Percentiles rank a stretch among this genome's conserved stretches.
Evolutionary conservation across 2,888 invertebrate genomes (phyloP).

Genomic region (Erpobdella octoculata): DNA sequence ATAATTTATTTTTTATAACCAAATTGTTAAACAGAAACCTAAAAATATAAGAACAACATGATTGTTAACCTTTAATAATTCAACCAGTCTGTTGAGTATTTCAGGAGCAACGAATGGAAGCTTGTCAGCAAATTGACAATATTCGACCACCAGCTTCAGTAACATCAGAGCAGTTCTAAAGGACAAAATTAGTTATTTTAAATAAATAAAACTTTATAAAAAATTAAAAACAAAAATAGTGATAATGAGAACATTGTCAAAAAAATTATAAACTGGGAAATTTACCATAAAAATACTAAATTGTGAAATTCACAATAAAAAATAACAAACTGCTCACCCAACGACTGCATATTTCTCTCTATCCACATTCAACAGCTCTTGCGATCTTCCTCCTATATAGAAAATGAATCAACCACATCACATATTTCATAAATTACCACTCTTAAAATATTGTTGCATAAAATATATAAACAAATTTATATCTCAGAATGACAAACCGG

Average conservation of each 20-base stretch:
- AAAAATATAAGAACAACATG: not conserved
- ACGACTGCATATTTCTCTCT: constrained; percentile 54
- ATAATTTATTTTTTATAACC: not conserved
- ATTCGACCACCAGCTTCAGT: constrained; percentile 81
- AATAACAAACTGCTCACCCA: constrained; percentile 50
- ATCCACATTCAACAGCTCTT: constrained; percentile 48
- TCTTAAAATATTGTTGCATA: not conserved
- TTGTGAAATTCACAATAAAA: no score
- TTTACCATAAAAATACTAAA: no score
- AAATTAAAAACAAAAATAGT: not conserved
- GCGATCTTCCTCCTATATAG: constrained; percentile 40
- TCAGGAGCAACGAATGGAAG: constrained; percentile 71
- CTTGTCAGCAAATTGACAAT: constrained; percentile 71
- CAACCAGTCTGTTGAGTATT: constrained; percentile 75
- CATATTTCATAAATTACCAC: no score
- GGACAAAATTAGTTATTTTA: constrained; percentile 10
- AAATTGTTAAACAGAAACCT: not conserved
- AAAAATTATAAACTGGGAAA: not conserved
- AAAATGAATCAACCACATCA: not conserved
- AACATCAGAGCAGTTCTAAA: constrained; percentile 70
- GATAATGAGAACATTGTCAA: not conserved
- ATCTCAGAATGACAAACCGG: constrained; percentile 40
- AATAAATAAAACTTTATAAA: not conserved
- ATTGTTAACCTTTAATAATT: constrained; percentile 65
- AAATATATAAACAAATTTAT: not conserved